Evolutionary conservation across 2,797 vertebrate species (phyloP), one percentile per base, ranked within the genome.

Genomic region (Notolepis coatsorum): DNA sequence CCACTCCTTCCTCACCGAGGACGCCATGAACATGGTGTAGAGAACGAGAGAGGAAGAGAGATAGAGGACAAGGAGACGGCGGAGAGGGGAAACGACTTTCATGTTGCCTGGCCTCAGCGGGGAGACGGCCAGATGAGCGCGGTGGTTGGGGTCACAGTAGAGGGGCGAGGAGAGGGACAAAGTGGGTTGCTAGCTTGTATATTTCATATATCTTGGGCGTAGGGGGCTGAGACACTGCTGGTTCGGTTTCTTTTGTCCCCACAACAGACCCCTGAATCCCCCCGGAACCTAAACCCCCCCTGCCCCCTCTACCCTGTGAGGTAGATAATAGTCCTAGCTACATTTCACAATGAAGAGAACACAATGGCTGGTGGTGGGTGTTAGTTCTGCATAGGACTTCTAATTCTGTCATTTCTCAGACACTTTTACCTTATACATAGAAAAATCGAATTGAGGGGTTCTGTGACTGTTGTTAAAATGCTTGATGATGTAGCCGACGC

Each of bases 21-120:
- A 95, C 1, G 93, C 93, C 3, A 92, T 96, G 88, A 96, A 95
- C 81, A 95, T 95, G 75, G 94, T 93, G 84, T 96, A 87, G 86
- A 61, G 37, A 27, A 18, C 1, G 7, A 33, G 8, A n/a, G 23
- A 39, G 31, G 8, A 4, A 53, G 4, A 31, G 23, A 35, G 17
- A 45, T 48, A 1, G 41, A 17, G 42, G 3, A 2, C 21, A n/a
- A 52, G 31, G 28, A 53, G 41, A 42, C 24, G 35, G 21, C 20
- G 41, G 17, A 43, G 17, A 31, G n/a, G 28, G 31, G 37, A n/a
- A 15, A 33, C 1, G 9, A 18, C 28, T 23, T 59, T 56, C 5
- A 4, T 39, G 45, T 55, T 20, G 48, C 51, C 21, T 33, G 58
- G 53, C 71, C 43, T 13, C 56, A 27, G 63, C 10, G 31, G 55